These are phyloP conservation scores for Ennomos quercinarius DNA, from an alignment of 2,888 invertebrate genomes.

Conservation along the genomic window DNA sequence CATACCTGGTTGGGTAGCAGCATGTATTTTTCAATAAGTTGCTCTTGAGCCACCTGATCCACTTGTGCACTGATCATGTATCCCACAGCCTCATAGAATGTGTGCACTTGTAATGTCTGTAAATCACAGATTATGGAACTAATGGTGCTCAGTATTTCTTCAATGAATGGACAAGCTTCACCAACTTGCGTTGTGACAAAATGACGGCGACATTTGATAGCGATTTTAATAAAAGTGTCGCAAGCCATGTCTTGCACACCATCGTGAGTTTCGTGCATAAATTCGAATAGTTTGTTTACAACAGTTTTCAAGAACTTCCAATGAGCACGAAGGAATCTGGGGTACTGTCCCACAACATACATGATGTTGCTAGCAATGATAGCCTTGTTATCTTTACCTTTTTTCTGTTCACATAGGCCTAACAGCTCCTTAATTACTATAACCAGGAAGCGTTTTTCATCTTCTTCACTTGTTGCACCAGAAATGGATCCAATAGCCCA, in stretches of 20 bases:
- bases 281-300: conserved; percentile 99
- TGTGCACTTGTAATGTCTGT: conserved; percentile 99
- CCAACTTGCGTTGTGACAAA: conserved; percentile 98
- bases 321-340: conserved; percentile 98
- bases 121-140: conserved; percentile 99
- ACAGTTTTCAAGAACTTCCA: conserved; percentile 99
- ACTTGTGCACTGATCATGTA: conserved; percentile 99
- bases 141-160: conserved; percentile 98
- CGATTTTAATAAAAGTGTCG: conserved; percentile 99
- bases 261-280: conserved; percentile 99
- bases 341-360: conserved; percentile 99
- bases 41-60: conserved; percentile 96
- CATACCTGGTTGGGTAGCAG: conserved; percentile 98
- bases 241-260: conserved; percentile 99
- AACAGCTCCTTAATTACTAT: conserved; percentile 99
- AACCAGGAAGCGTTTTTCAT: conserved; percentile 99
- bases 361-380: conserved; percentile 99
- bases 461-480: conserved; percentile 99
- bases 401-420: conserved; percentile 98
- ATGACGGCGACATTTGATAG: conserved; percentile 98
- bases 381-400: conserved; percentile 99
- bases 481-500: conserved; percentile 99
- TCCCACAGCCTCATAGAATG: conserved; percentile 99
- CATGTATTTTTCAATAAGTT: conserved; percentile 99
- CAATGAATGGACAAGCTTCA: conserved; percentile 98